Evolutionary conservation across 2,888 invertebrate genomes (phyloP), one percentile per base, ranked within the genome.

Genomic region (Odontomyia ornata): DNA sequence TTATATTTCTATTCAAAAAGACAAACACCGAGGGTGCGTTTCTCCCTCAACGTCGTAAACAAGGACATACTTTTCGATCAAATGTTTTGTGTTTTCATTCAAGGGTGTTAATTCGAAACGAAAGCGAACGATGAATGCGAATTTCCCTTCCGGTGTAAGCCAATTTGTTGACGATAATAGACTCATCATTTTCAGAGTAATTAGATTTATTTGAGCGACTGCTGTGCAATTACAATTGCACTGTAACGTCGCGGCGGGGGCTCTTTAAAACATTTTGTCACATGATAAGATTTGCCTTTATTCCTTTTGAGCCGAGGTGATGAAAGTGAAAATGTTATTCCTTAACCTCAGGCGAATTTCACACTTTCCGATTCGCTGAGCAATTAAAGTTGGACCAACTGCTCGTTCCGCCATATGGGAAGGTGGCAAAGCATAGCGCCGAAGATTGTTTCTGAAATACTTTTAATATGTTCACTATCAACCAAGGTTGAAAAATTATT

Each of bases 141-240:
- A 21, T 57, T 57, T 57, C 36, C 57, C 28, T 57, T 23, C 27
- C 7, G 15, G 23, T 60, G 13, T 9, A 76, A 76, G 76, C 76
- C 76, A 76, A 76, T 76, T 76, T 76, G 56, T 57, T 47, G 56
- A 46, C 65, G 21, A 30, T 75, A 75, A 75, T 75, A 75, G 25
- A 43, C 62, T 75, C 60, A 75, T 75, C 60, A 75, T 69, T 69
- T 73, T 73, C 52, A 36, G 21, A 52, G 76, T 76, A 76, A 76
- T 76, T 76, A 67, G 76, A 76, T 76, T 65, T 76, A 64, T 67
- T 76, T 76, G 67, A 52, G 28, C 67, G n/a, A 56, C 65, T 65
- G 56, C 76, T 67, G 76, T 67, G 76, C 57, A 30, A 15, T 57
- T 36, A 56, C 57, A 73, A 73, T 28, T 73, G 43, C 73, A 60